Evolutionary conservation across 2,797 vertebrate species (phyloP).

Genomic region (Rhinichthys osculus): DNA sequence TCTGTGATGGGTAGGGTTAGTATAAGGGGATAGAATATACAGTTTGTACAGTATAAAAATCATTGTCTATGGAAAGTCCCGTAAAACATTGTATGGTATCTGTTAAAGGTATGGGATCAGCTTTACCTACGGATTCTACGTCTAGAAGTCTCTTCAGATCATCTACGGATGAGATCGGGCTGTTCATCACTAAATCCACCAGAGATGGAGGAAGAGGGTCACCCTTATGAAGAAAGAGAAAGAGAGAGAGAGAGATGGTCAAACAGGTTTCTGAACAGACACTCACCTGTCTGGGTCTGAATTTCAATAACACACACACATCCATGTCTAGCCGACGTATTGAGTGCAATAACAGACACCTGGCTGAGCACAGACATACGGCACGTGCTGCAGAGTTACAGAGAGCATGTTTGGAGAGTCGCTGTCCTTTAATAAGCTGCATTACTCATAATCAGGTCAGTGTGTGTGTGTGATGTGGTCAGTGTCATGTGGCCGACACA

Average conservation of each 20-base stretch:
- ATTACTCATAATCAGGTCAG: slow-evolving; percentile 44
- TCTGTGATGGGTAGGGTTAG: neutral
- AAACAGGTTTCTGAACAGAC: neutral
- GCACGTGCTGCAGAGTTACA: neutral
- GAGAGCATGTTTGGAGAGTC: slow-evolving; percentile 3
- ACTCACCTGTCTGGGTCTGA: neutral
- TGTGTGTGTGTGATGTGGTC: slow-evolving; percentile 36
- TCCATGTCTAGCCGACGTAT: neutral
- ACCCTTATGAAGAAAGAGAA: slow-evolving; percentile 75
- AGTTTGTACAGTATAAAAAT: too few relatives aligned
- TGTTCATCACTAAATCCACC: slow-evolving; percentile 87
- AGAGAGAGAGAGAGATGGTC: slow-evolving; percentile 26
- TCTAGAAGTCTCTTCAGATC: slow-evolving; percentile 88
- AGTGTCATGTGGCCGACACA: slow-evolving; percentile 43
- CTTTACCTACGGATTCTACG: slow-evolving; percentile 89
- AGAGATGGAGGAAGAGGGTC: slow-evolving; percentile 89
- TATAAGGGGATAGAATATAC: too few relatives aligned
- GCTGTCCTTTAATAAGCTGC: slow-evolving; percentile 36
- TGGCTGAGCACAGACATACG: neutral
- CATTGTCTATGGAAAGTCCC: neutral
- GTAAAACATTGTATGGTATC: neutral
- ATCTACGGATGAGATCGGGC: slow-evolving; percentile 86
- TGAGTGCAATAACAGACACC: neutral
- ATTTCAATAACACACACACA: neutral
- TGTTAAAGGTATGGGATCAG: slow-evolving; percentile 48